Evolutionary conservation across 2,888 invertebrate species (phyloP).

Genomic region (Sepioteuthis lessoniana): DNA sequence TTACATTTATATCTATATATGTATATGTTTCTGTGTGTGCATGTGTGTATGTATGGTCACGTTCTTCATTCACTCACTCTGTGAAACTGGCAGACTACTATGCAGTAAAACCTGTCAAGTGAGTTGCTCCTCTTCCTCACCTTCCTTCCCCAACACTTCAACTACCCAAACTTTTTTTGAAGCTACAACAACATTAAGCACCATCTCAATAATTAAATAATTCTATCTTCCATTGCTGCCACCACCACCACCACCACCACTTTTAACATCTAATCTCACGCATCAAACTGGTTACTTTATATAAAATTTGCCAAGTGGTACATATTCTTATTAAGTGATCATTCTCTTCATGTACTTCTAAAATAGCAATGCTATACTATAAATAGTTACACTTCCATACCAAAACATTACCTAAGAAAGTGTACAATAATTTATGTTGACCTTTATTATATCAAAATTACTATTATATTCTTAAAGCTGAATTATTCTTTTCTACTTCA

Average conservation of each 20-base stretch:
- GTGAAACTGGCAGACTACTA: background rate
- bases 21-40: background rate
- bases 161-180: background rate
- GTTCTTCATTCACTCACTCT: slow-evolving; percentile 25
- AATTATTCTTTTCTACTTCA: background rate
- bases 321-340: background rate
- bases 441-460: background rate
- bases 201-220: background rate
- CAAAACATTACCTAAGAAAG: background rate
- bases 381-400: background rate
- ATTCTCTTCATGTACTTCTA: background rate
- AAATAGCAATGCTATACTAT: background rate
- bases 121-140: background rate
- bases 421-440: slow-evolving; percentile 33
- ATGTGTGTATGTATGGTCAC: slow-evolving; percentile 15
- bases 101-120: slow-evolving; percentile 19
- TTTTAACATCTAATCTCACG: background rate
- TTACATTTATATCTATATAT: background rate
- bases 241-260: background rate
- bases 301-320: background rate
- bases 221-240: background rate
- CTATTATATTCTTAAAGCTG: background rate
- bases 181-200: background rate
- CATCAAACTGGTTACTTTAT: slow-evolving; percentile 13
- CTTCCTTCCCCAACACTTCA: background rate